Evolutionary conservation across 2,113 vertebrate species (phyloP).

Genomic region (Trachemys scripta): DNA sequence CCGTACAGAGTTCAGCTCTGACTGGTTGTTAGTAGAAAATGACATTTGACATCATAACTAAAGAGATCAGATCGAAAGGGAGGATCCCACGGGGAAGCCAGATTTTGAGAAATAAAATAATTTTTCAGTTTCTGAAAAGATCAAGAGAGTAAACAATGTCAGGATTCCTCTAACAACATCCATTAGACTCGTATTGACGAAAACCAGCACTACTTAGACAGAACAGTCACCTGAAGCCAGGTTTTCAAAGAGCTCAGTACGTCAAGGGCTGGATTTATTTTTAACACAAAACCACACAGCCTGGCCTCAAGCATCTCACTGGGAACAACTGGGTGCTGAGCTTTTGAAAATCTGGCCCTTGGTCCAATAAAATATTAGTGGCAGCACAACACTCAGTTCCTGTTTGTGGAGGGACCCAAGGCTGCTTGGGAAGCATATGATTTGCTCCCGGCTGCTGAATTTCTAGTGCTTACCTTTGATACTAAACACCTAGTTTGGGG

Average conservation of each 20-base stretch:
- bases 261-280: neutral
- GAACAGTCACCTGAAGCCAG: neutral
- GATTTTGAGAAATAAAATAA: neutral
- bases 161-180: fast-evolving
- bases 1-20: neutral
- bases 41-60: neutral
- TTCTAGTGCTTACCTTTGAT: neutral
- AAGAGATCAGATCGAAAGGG: neutral
- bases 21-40: neutral
- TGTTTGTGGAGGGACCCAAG: neutral
- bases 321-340: neutral
- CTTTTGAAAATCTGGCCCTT: neutral
- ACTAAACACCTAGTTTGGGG: neutral
- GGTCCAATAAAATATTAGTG: neutral
- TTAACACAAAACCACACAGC: neutral
- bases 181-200: fast-evolving
- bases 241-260: neutral
- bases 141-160: neutral
- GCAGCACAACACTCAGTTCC: neutral
- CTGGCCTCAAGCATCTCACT: no score
- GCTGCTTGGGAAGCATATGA: neutral
- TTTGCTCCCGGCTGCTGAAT: neutral
- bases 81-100: fast-evolving
- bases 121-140: neutral
- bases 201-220: neutral